Conservation (phyloP, 2,888 invertebrate genomes). For the Clivina fossor region DNA sequence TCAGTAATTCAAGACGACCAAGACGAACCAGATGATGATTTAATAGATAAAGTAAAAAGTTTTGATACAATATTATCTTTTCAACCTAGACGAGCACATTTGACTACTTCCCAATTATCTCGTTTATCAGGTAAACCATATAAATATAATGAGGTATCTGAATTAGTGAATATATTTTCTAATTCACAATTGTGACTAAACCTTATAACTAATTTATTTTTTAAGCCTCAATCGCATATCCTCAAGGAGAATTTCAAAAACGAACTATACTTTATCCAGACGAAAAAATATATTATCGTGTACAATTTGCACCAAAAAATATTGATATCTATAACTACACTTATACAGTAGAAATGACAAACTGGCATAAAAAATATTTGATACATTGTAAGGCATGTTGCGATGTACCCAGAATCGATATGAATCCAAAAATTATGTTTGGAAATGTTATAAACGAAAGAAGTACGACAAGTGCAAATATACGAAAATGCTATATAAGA, state of each 20-base stretch:
- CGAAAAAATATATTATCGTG: slow-evolving; percentile 37
- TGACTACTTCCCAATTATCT: no score
- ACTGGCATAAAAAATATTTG: slow-evolving; percentile 41
- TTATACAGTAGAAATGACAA: slow-evolving; percentile 46
- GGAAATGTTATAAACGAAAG: slow-evolving; percentile 40
- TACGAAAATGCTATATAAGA: slow-evolving; percentile 43
- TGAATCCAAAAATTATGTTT: slow-evolving; percentile 45
- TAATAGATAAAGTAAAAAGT: no score
- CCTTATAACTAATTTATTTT: no score
- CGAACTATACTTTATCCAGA: slow-evolving; percentile 40
- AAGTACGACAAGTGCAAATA: slow-evolving; percentile 38
- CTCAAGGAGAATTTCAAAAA: background rate
- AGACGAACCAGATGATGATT: no score
- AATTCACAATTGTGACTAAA: no score
- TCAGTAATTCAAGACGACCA: no score
- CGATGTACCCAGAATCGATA: slow-evolving; percentile 48
- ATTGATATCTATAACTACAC: slow-evolving; percentile 44
- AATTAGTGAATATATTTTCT: no score
- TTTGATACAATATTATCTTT: no score
- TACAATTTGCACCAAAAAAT: slow-evolving; percentile 45
- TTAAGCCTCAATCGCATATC: background rate
- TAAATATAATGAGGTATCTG: no score
- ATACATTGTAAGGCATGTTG: slow-evolving; percentile 46
- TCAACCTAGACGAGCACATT: no score
- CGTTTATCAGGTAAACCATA: no score